Evolutionary conservation across 2,888 invertebrate genomes (phyloP).

Genomic region (Osmoderma eremita): DNA sequence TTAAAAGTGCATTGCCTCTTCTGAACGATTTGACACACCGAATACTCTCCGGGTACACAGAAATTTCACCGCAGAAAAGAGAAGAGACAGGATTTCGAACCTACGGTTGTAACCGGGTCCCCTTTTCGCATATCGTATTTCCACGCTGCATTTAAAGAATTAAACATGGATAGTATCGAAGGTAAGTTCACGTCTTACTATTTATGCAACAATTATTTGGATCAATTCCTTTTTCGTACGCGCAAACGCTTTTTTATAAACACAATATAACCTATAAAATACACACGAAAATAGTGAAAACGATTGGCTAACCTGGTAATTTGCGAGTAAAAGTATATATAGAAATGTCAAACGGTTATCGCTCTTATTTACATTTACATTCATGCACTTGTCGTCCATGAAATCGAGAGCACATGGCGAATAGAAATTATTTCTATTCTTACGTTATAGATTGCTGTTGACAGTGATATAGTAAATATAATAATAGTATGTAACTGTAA

Average conservation of each 20-base stretch:
- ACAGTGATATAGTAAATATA: no score
- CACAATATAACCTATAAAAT: neutral
- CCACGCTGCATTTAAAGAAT: slow-evolving; percentile 17
- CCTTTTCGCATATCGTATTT: slow-evolving; percentile 2
- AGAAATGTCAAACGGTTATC: neutral
- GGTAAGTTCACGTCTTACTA: slow-evolving; percentile 33
- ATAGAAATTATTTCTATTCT: neutral
- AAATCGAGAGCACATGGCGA: slow-evolving; percentile 10
- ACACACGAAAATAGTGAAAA: neutral
- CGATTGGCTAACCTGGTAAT: neutral
- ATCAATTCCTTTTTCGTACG: neutral
- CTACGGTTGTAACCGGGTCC: slow-evolving; percentile 16
- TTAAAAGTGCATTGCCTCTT: slow-evolving; percentile 39
- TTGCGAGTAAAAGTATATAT: slow-evolving; percentile 3
- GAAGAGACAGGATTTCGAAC: neutral
- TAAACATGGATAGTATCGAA: slow-evolving; percentile 39
- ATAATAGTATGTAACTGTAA: no score
- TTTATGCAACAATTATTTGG: slow-evolving; percentile 7
- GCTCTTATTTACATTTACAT: neutral
- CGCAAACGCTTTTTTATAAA: neutral
- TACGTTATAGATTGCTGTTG: neutral
- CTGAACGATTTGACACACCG: slow-evolving; percentile 6
- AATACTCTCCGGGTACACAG: neutral
- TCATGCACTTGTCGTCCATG: neutral
- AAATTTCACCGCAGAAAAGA: neutral